These are phyloP conservation scores for Diceros bicornis DNA, from an alignment of 2,797 vertebrate species.

Conservation along the genomic window DNA sequence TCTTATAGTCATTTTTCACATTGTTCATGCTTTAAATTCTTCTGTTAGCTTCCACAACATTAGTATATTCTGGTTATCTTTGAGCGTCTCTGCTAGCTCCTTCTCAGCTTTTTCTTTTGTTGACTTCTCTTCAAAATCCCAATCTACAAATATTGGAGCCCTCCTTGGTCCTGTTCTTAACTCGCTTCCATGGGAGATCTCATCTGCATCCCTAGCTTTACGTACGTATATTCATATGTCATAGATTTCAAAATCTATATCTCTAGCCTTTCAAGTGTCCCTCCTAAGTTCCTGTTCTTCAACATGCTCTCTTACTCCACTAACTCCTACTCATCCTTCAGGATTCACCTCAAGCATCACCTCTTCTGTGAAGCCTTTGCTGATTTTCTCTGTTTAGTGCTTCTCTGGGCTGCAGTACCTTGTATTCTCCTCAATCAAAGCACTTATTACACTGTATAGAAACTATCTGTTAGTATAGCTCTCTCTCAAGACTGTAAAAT, in stretches of 20 bases:
- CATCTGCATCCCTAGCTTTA: background rate
- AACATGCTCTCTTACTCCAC: background rate
- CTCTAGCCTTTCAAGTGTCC: background rate
- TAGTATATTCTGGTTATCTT: background rate
- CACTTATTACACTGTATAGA: background rate
- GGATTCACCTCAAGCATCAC: background rate
- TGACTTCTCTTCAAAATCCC: background rate
- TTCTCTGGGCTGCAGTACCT: background rate
- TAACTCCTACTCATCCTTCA: background rate
- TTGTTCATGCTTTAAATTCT: background rate
- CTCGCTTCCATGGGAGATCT: background rate
- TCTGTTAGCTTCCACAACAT: background rate
- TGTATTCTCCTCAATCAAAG: background rate
- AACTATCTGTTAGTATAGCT: background rate
- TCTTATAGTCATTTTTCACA: background rate
- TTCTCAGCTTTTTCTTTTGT: background rate
- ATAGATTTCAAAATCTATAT: background rate
- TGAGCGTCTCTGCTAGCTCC: background rate
- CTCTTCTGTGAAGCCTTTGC: background rate
- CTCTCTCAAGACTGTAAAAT: slow-evolving; percentile 49
- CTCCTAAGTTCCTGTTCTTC: background rate
- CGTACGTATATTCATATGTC: background rate
- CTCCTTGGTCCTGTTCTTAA: background rate
- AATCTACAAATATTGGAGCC: background rate
- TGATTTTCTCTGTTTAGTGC: background rate